These are phyloP conservation scores for Proterorhinus semilunaris DNA, from an alignment of 2,113 vertebrate genomes.

Conservation along the genomic window DNA sequence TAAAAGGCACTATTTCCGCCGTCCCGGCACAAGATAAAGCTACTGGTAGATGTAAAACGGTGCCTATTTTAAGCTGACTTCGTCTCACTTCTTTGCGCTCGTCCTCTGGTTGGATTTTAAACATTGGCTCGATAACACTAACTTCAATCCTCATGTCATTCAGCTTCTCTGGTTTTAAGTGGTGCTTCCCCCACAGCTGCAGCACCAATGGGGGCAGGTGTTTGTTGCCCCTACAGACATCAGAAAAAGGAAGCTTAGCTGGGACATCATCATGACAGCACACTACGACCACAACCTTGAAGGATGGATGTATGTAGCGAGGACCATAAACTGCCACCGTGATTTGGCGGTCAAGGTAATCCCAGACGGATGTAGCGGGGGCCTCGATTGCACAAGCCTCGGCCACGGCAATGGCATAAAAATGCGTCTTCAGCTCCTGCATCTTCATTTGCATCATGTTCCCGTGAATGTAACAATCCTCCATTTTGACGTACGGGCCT, in stretches of 20 bases:
- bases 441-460: conserved; percentile 89
- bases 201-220: conserved; percentile 86
- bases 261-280: conserved; percentile 89
- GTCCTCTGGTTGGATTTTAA: conserved; percentile 80
- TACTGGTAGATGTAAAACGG: conserved; percentile 78
- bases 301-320: conserved; percentile 90
- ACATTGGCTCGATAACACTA: conserved; percentile 76
- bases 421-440: conserved; percentile 78
- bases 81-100: conserved; percentile 81
- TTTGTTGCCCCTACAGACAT: conserved; percentile 81
- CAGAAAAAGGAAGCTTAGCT: conserved; percentile 83
- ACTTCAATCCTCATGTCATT: conserved; percentile 81
- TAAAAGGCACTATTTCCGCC: conserved; percentile 80
- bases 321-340: conserved; percentile 92
- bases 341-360: conserved; percentile 81
- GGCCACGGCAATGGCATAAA: conserved; percentile 83
- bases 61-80: conserved; percentile 80
- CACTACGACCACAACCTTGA: conserved; percentile 84
- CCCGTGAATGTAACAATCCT: conserved; percentile 81
- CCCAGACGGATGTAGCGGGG: conserved; percentile 80
- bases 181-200: conserved; percentile 92
- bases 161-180: conserved; percentile 78
- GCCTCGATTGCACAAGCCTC: conserved; percentile 79
- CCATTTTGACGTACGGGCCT: conserved; percentile 87
- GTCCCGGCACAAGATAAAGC: conserved; percentile 75